Base-by-base conservation (phyloP, 2,888 invertebrate species). In the Dicyrtomina minuta region DNA sequence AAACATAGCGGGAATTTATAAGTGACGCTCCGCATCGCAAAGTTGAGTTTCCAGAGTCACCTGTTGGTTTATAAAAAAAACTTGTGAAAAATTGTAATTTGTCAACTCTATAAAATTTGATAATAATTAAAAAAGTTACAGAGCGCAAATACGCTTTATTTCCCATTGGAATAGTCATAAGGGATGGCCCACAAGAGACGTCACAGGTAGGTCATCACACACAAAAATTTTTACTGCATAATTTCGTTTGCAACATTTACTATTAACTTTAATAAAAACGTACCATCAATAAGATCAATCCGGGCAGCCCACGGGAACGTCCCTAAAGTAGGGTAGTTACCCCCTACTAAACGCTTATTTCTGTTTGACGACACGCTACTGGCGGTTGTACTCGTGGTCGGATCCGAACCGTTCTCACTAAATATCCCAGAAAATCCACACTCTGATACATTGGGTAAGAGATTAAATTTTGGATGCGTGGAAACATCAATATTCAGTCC, bases 21-120 rank as follows among this genome's bases (percentile, higher is more conserved):
- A 93, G 84, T 83, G 91, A 90, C 58, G 91, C 93, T 15, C 92
- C 93, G 80, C 93, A 93, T 39, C 67, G 17, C 20, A 68, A 33
- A 1, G 60, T 24, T 15, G 27, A 13, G 39, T 68, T 68, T 41
- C 67, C 67, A 27, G 67, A 60, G 22, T 68, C 67, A 13, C 67
- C 59, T 64, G 39, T 2, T 2, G 2, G 1, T 62, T 62, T 33
- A 10, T 62, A n/a, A n/a, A n/a, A n/a, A n/a, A n/a, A n/a, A n/a
- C n/a, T n/a, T n/a, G n/a, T n/a, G n/a, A n/a, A n/a, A n/a, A n/a
- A n/a, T n/a, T n/a, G n/a, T n/a, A n/a, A n/a, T n/a, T n/a, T n/a
- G n/a, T n/a, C n/a, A n/a, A n/a, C n/a, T n/a, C n/a, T n/a, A n/a
- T n/a, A n/a, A n/a, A n/a, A n/a, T n/a, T n/a, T n/a, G n/a, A n/a